phyloP scores from a whole-genome alignment of 2,113 vertebrate species.

The Corythaeola cristata region DNA sequence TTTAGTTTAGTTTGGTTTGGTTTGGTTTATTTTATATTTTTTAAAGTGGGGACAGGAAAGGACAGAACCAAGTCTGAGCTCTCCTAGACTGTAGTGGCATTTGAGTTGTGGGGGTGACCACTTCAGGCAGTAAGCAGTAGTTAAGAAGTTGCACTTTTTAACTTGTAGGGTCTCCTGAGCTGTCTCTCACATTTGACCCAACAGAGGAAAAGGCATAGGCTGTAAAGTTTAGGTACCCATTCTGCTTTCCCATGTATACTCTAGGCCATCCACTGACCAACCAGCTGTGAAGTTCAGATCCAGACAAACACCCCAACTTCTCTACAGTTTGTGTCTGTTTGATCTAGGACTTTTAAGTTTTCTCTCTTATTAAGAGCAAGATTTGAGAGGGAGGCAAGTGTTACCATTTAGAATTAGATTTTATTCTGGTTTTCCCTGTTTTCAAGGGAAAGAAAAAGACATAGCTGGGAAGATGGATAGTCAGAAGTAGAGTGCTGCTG shows the following conservation, averaged over 20 bases:
- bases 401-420: background rate
- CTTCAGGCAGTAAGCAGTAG: background rate
- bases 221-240: background rate
- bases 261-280: background rate
- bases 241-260: background rate
- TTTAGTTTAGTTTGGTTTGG: background rate
- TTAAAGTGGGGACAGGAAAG: background rate
- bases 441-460: background rate
- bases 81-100: background rate
- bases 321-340: background rate
- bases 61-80: background rate
- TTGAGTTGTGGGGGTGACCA: background rate
- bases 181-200: background rate
- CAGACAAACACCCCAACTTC: background rate
- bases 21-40: background rate
- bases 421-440: background rate
- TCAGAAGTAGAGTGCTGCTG: background rate
- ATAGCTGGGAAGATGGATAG: background rate
- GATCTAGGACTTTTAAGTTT: background rate
- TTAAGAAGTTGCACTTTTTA: background rate
- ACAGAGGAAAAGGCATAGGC: background rate
- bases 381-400: background rate
- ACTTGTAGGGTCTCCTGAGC: background rate
- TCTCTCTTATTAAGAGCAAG: background rate
- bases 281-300: background rate